These are phyloP conservation scores for Abrostola tripartita DNA, from an alignment of 2,888 invertebrate species.

Conservation along the genomic window DNA sequence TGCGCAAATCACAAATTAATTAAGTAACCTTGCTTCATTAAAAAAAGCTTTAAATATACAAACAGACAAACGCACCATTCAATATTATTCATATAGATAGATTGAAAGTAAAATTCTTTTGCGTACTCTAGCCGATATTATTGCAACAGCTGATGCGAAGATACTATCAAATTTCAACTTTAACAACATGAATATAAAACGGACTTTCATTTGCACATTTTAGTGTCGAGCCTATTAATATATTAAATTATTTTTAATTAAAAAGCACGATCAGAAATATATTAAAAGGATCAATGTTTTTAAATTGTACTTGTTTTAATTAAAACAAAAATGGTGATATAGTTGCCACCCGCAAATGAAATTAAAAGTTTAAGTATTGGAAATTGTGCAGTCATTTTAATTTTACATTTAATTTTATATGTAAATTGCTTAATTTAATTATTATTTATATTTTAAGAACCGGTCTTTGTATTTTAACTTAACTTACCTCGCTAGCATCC, in stretches of 20 bases:
- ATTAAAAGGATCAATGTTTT: constrained; percentile 34
- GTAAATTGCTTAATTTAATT: constrained; percentile 8
- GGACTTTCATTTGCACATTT: not conserved
- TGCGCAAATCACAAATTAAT: no score
- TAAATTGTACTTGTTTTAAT: constrained; percentile 27
- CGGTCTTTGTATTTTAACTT: not conserved
- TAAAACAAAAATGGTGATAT: constrained; percentile 33
- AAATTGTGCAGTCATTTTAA: constrained; percentile 13
- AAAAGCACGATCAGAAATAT: constrained; percentile 43
- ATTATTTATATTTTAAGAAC: not conserved
- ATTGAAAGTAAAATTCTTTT: constrained; percentile 53
- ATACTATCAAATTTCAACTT: constrained; percentile 14
- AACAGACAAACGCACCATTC: constrained; percentile 16
- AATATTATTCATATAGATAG: constrained; percentile 22
- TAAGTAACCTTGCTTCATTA: not conserved
- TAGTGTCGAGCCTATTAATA: constrained; percentile 18
- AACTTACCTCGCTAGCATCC: no score
- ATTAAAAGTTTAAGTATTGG: constrained; percentile 26
- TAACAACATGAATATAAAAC: not conserved
- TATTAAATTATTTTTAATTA: constrained; percentile 48
- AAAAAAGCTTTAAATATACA: not conserved
- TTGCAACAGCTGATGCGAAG: constrained; percentile 46
- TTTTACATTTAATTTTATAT: constrained; percentile 25
- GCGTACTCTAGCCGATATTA: constrained; percentile 43
- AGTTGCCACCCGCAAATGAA: constrained; percentile 34